Evolutionary conservation across 2,797 vertebrate species (phyloP), one percentile per base, ranked within the genome.

Genomic region (Poeciliopsis presidionis): DNA sequence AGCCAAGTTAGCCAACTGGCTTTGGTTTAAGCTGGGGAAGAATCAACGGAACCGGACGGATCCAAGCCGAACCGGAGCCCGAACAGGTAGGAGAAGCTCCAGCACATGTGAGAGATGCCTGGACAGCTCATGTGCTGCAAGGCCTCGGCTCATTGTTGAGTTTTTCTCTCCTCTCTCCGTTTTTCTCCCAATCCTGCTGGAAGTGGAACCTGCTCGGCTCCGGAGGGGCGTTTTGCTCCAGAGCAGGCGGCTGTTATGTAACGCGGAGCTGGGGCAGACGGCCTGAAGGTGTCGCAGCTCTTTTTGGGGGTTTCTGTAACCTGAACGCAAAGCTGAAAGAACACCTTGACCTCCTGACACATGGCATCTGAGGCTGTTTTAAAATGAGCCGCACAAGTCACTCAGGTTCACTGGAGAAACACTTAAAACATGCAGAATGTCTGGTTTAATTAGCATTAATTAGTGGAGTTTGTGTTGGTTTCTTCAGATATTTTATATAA

Each of bases 111-210:
- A 82, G 22, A 72, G 85, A 87, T 81, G 87, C 83, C 83, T 81
- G 12, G 70, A 70, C 73, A n/a, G 30, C 61, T 47, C 69, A 0
- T n/a, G 84, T n/a, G 25, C 53, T 12, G 53, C 25, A 12, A n/a
- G 90, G 89, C 89, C 87, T 85, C 72, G 83, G 84, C 84, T 87
- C 86, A 63, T 73, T 84, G 84, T 84, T 85, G 83, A 7, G 81
- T 65, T 85, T 77, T 80, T 53, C 82, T 36, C 3, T 36, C 30
- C 72, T 22, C 7, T 76, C 74, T 45, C 41, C 73, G 57, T 49
- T 36, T 16, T 33, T 74, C 77, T 41, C 46, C 55, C 55, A 11
- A 12, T 77, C 18, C 28, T 4, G 3, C 16, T 53, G 69, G 25
- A 81, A 7, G 43, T 53, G 73, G 13, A 65, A 70, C 7, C 53